Conservation (phyloP, 1,140 invertebrate species). For the Pogonus chalceus region DNA sequence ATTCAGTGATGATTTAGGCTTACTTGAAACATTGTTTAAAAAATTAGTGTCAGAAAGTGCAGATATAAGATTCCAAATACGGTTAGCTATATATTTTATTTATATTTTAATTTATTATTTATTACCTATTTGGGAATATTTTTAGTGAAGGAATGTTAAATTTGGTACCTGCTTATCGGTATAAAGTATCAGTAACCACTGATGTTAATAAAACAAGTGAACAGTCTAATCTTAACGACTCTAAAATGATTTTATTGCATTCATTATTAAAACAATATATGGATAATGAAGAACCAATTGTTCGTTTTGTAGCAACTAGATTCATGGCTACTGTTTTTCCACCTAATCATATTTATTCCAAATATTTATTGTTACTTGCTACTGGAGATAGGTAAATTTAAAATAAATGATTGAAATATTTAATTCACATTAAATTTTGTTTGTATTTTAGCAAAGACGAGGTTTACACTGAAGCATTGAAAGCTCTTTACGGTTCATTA, state of each 20-base stretch:
- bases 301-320: conserved; percentile 70
- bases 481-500: conserved; percentile 50
- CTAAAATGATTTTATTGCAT: conserved; percentile 1
- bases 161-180: conserved; percentile 20
- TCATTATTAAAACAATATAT: conserved; percentile 41
- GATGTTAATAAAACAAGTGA: background rate
- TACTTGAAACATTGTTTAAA: conserved; percentile 57
- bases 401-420: background rate
- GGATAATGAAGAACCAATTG: conserved; percentile 56
- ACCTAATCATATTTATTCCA: conserved; percentile 65
- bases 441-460: conserved; percentile 56
- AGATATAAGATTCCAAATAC: conserved; percentile 27
- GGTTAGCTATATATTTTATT: conserved; percentile 15
- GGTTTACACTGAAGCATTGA: conserved; percentile 59
- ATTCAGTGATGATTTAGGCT: conserved; percentile 54
- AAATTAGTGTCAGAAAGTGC: conserved; percentile 46
- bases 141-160: conserved; percentile 18
- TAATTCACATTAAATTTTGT: no score
- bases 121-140: background rate
- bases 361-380: conserved; percentile 74
- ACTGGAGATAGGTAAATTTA: conserved; percentile 62
- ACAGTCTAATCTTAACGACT: background rate
- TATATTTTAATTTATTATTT: background rate
- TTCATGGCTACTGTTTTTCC: conserved; percentile 76
- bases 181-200: background rate